Evolutionary conservation across 2,888 invertebrate species (phyloP), one percentile per base, ranked within the genome.

Genomic region (Brenthis daphne): DNA sequence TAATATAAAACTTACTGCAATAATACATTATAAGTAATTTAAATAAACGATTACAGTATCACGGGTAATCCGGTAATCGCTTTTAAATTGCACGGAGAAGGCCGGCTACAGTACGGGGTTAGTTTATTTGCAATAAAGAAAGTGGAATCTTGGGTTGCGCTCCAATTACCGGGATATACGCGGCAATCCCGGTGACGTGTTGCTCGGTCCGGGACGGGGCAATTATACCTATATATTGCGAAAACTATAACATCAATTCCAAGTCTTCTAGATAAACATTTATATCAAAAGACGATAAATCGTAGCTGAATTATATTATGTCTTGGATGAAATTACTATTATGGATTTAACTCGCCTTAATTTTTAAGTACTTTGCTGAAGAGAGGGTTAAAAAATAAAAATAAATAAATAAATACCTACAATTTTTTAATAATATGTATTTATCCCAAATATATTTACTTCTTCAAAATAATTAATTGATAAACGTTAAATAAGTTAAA

Each of bases 61-160:
- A 33, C 37, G 64, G 37, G 33, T 61, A 65, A 47, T 57, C 61
- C 57, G 57, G 67, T 69, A 69, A 65, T 72, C 72, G 65, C 72
- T 76, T 68, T 60, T 70, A 55, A 72, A 75, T 82, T 78, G 70
- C 64, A 76, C 85, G 81, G 72, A 68, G 72, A 83, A 87, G 84
- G 89, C 87, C 85, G 88, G 85, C 87, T 85, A 86, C 85, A 85
- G 88, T 83, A 87, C 83, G 85, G 85, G 86, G 86, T 85, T 90
- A 90, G 89, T 92, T 92, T 92, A 92, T 92, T 88, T 77, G 90
- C 90, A 92, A 92, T 92, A 92, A 92, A 92, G 91, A 90, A 90
- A 92, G 90, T 92, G 90, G 91, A 87, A 91, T 90, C 89, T 89
- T 87, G 87, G 85, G 87, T 87, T 87, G 84, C 86, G 88, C 86